Conservation (phyloP, 2,888 invertebrate species). For the Hedya salicella region DNA sequence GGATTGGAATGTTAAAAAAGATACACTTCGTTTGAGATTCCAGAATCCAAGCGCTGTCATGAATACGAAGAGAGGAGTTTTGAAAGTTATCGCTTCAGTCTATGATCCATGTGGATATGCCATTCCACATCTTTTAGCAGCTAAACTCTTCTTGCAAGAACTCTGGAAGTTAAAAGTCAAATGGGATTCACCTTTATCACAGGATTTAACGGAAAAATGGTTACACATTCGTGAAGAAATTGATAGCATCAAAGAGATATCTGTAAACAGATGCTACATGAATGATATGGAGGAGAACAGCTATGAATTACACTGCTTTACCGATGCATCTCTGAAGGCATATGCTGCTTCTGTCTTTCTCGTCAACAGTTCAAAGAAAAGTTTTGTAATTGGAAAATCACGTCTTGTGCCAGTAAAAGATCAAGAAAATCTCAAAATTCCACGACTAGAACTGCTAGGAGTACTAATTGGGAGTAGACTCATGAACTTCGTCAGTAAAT, state of each 20-base stretch:
- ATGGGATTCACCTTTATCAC: constrained; percentile 1
- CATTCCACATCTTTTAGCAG: not conserved
- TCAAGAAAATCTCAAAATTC: constrained; percentile 8
- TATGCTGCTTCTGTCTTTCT: too few species aligned
- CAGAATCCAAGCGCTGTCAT: not conserved
- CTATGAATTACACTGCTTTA: too few species aligned
- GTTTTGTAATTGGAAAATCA: constrained; percentile 16
- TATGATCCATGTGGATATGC: constrained; percentile 12
- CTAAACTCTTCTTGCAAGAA: constrained; percentile 4
- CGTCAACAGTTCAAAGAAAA: too few species aligned
- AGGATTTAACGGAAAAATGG: not conserved
- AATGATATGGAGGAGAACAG: too few species aligned
- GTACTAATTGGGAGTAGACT: not conserved
- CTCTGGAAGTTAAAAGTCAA: not conserved
- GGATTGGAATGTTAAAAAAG: not conserved
- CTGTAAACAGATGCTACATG: not conserved
- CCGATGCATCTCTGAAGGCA: too few species aligned
- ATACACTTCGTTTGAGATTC: constrained; percentile 8
- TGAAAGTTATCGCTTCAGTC: not conserved
- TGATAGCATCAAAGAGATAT: not conserved
- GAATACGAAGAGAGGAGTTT: not conserved
- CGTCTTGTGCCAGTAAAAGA: not conserved
- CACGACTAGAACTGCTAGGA: constrained; percentile 29
- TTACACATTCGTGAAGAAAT: not conserved
- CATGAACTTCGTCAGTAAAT: not conserved